Evolutionary conservation across 1,140 invertebrate genomes (phyloP).

Genomic region (Bombus huntii): DNA sequence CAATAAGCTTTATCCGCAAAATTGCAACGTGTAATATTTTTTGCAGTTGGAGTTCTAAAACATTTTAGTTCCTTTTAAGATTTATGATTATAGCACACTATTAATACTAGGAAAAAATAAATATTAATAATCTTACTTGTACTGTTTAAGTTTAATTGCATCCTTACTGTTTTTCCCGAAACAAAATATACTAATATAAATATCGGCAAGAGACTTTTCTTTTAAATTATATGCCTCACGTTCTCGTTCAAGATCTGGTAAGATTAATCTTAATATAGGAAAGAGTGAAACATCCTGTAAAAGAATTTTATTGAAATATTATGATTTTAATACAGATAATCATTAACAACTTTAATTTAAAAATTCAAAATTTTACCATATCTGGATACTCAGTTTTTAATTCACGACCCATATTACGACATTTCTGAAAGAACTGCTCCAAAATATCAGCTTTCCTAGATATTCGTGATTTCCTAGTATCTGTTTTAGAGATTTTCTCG

Average conservation of each 20-base stretch:
- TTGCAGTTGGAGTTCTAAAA: constrained; percentile 75
- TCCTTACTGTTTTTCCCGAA: constrained; percentile 86
- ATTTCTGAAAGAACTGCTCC: constrained; percentile 83
- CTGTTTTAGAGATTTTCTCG: constrained; percentile 83
- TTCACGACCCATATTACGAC: constrained; percentile 75
- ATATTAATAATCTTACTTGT: constrained; percentile 63
- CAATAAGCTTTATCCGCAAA: constrained; percentile 89
- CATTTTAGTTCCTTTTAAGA: neutral
- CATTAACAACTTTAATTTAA: neutral
- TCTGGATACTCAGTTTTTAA: constrained; percentile 65
- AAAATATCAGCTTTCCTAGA: constrained; percentile 82
- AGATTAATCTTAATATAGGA: constrained; percentile 87
- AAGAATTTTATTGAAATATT: constrained; percentile 45
- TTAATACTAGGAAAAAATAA: neutral
- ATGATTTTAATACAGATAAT: neutral
- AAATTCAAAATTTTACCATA: constrained; percentile 59
- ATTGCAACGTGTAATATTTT: constrained; percentile 83
- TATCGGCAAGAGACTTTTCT: constrained; percentile 85
- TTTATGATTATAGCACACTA: constrained; percentile 3
- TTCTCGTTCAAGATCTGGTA: constrained; percentile 87
- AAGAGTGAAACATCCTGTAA: constrained; percentile 85
- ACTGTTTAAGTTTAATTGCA: constrained; percentile 55
- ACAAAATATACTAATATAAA: constrained; percentile 88
- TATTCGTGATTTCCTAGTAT: constrained; percentile 35
- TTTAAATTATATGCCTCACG: constrained; percentile 87